phyloP scores from a whole-genome alignment of 2,797 vertebrate species.

The Rousettus madagascariensis region DNA sequence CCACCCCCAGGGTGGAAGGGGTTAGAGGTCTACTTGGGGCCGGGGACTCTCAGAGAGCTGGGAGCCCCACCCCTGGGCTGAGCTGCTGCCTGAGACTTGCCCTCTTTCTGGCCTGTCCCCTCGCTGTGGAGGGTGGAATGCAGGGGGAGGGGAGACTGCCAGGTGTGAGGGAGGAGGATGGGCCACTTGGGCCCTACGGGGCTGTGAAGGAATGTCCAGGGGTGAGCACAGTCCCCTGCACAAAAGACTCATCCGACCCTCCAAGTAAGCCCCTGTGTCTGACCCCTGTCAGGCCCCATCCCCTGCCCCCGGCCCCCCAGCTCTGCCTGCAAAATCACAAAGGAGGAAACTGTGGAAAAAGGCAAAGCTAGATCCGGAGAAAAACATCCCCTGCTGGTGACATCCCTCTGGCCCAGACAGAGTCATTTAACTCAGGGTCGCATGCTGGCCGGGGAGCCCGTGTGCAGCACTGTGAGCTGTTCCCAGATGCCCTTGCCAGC shows the following conservation, averaged over 20 bases:
- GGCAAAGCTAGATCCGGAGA: not conserved
- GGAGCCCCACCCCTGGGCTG: fast-evolving
- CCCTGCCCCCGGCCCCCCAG: not conserved
- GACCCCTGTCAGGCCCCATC: not conserved
- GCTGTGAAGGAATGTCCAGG: not conserved
- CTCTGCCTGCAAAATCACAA: not conserved
- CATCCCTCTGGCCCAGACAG: conserved; percentile 33
- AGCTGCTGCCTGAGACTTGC: not conserved
- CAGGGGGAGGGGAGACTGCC: not conserved
- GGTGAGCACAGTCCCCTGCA: not conserved
- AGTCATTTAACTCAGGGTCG: not conserved
- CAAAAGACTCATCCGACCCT: not conserved
- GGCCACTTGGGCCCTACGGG: not conserved
- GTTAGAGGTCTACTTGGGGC: not conserved
- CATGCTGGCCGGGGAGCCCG: conserved; percentile 39
- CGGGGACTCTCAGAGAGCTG: not conserved
- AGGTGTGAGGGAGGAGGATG: fast-evolving
- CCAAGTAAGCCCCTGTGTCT: not conserved
- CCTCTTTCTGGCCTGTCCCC: not conserved
- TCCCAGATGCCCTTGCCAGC: conserved; percentile 53
- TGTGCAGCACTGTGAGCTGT: not conserved
- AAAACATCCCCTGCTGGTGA: conserved; percentile 44
- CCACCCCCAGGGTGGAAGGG: not conserved
- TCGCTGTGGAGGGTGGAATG: not conserved
- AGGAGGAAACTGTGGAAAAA: conserved; percentile 39